Evolutionary conservation across 2,888 invertebrate genomes (phyloP).

Genomic region (Melieria picta): DNA sequence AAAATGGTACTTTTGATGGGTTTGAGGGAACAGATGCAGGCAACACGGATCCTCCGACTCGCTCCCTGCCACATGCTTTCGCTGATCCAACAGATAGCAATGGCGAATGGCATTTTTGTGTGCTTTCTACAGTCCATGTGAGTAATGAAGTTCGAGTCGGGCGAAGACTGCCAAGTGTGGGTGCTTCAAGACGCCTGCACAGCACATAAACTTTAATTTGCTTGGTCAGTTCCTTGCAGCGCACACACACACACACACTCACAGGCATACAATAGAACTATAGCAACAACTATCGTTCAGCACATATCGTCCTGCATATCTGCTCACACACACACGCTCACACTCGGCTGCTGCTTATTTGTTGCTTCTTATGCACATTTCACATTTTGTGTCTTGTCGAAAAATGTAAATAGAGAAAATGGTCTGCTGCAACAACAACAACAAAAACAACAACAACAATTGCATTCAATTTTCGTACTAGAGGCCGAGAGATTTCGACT

Average conservation of each 20-base stretch:
- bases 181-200: too few relatives aligned
- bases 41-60: too few relatives aligned
- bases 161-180: too few relatives aligned
- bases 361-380: background rate
- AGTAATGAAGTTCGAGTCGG: too few relatives aligned
- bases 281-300: too few relatives aligned
- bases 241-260: background rate
- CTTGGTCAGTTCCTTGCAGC: slow-evolving; percentile 29
- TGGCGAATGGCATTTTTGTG: too few relatives aligned
- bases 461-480: slow-evolving; percentile 29
- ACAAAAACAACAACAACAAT: background rate
- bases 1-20: too few relatives aligned
- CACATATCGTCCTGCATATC: too few relatives aligned
- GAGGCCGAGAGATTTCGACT: background rate
- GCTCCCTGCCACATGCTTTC: too few relatives aligned
- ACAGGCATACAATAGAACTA: background rate
- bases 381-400: slow-evolving; percentile 15
- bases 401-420: slow-evolving; percentile 26
- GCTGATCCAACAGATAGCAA: too few relatives aligned
- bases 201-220: slow-evolving; percentile 20
- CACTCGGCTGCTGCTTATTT: background rate
- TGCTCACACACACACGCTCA: background rate
- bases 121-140: too few relatives aligned
- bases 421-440: slow-evolving; percentile 14
- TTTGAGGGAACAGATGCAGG: too few relatives aligned